Base-by-base conservation (phyloP, 2,888 invertebrate species). In the Andrena trimmerana region DNA sequence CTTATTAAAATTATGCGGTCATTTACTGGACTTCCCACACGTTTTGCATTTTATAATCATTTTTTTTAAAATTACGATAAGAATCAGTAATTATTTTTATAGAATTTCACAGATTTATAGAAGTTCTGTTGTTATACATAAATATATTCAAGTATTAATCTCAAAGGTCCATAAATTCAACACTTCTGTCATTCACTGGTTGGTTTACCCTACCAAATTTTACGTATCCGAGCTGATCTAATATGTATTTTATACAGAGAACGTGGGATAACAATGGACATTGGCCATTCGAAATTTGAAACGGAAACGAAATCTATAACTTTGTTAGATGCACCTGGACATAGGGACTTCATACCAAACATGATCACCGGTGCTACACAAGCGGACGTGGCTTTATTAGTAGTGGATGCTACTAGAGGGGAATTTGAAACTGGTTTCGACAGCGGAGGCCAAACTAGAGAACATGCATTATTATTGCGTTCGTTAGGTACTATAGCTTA, bases 371-470 rank as follows among this genome's bases (percentile, higher is more conserved):
- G 99, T 20, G 99, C 99, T 1, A 98, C 99, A 0, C 99, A 99
- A 94, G 99, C 99, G 2, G 99, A 99, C 95, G 99, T 98, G 0
- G 99, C 99, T 16, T 95, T 99, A 48, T 94, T 99, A 29, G 99
- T 99, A 0, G 98, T 99, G 0, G 99, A 99, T 95, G 98, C 99
- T 0, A 97, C 97, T 0, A 95, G 97, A 89, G 99, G 99, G 31
- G 99, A 99, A 95, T 99, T 99, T 94, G 99, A 99, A 94, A 98
- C 99, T 59, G 99, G 99, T 1, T 99, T 99, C 94, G 99, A 99
- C 91, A 96, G 97, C 89, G 99, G 99, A 13, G 99, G 99, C 1
- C 99, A 99, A 94, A 99, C 99, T 0, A 95, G 99, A 83, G 99
- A 99, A 94, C 99, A 99, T 95, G 98, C 99, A 2, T 95, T 99